Evolutionary conservation across 2,113 vertebrate species (phyloP), one percentile per base, ranked within the genome.

Genomic region (Pontoporia blainvillei): DNA sequence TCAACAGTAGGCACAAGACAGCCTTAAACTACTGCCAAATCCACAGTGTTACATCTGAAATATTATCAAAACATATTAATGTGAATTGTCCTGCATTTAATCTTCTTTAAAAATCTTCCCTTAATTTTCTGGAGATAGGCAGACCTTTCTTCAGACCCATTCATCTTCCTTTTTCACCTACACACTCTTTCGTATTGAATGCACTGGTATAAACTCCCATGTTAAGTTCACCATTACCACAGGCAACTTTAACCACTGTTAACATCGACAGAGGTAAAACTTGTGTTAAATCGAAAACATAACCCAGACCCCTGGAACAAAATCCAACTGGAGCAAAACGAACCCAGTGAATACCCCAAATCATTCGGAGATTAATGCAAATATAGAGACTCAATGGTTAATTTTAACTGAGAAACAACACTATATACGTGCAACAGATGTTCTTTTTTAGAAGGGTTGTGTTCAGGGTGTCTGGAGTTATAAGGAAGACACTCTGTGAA

Each of bases 251-350:
- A 86, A 79, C 69, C 49, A 39, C 0, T 1, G 18, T 83, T 44
- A 7, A 3, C 54, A 3, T 23, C 21, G 14, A 61, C 1, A n/a
- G 39, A 49, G n/a, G 66, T 13, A 36, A 66, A n/a, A 31, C 2
- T 27, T 25, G 17, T 67, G 7, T 21, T 82, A 34, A 36, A 15
- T 36, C 15, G 52, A 21, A 69, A 73, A 49, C 25, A 17, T 49
- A 6, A 57, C 3, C 52, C 23, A n/a, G 4, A 20, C 3, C 39
- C 29, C n/a, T 20, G 2, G 41, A 82, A 39, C 21, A n/a, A 11
- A 64, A 4, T 25, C 11, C 11, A 29, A 0, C 1, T 6, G 7
- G 3, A 6, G 54, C 62, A 73, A 13, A 7, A 3, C 1, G 6
- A 39, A n/a, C 39, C 41, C 23, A 67, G 31, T 13, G 31, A 62